A percentile compares a stretch with the other conserved stretches of the same genome.
Evolutionary conservation across 2,113 vertebrate species (phyloP).

Genomic region (Odontesthes bonariensis): DNA sequence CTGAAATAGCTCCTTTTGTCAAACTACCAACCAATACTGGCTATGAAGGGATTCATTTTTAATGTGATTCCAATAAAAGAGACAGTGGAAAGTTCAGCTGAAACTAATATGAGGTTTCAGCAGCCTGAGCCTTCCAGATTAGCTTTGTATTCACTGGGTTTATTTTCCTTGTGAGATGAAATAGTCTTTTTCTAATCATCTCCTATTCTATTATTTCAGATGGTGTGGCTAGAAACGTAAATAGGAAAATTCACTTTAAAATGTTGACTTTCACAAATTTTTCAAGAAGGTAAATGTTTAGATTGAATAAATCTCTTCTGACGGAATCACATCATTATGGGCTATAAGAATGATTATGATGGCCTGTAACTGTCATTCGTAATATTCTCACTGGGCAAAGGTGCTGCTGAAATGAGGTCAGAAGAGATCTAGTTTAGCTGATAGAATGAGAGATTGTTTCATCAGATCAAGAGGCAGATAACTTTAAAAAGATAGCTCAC

Average conservation of each 20-base stretch:
- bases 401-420: background rate
- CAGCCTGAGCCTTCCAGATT: background rate
- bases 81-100: background rate
- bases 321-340: background rate
- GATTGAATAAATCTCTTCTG: background rate
- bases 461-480: background rate
- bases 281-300: background rate
- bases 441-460: background rate
- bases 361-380: constrained; percentile 11
- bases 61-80: background rate
- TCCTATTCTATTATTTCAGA: background rate
- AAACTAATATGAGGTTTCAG: background rate
- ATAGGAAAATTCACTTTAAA: background rate
- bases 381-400: background rate
- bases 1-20: background rate
- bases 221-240: background rate
- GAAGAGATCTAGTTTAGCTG: background rate
- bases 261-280: background rate
- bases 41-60: background rate
- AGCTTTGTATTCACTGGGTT: background rate
- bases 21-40: background rate
- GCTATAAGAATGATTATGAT: background rate
- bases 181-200: background rate
- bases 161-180: background rate
- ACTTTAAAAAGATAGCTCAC: background rate